Conservation (phyloP, 2,797 vertebrate species). For the Aldrovandia affinis region DNA sequence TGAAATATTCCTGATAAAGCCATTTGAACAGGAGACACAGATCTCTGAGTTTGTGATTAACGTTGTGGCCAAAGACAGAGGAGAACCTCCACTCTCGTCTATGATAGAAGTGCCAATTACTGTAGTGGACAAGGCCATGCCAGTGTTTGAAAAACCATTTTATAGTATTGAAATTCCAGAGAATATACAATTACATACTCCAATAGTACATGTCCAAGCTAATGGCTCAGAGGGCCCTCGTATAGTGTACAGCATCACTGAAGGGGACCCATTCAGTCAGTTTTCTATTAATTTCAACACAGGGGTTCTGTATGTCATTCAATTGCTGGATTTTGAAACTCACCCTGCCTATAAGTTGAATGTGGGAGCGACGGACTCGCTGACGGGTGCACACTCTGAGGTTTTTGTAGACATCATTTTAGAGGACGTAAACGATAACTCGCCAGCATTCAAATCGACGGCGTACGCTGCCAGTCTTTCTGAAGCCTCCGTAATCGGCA, state of each 20-base stretch:
- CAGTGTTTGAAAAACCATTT: slow-evolving; percentile 94
- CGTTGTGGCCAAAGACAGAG: slow-evolving; percentile 86
- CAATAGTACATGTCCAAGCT: slow-evolving; percentile 91
- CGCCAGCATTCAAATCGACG: slow-evolving; percentile 82
- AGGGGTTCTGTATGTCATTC: slow-evolving; percentile 87
- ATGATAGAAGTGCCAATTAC: slow-evolving; percentile 85
- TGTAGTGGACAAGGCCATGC: slow-evolving; percentile 93
- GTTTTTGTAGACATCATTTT: slow-evolving; percentile 95
- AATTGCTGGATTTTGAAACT: slow-evolving; percentile 91
- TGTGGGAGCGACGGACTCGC: slow-evolving; percentile 88
- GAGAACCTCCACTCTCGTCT: slow-evolving; percentile 83
- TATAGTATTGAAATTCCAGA: slow-evolving; percentile 95
- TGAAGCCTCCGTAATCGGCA: slow-evolving; percentile 88
- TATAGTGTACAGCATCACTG: slow-evolving; percentile 91
- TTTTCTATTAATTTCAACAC: slow-evolving; percentile 96
- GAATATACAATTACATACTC: slow-evolving; percentile 85
- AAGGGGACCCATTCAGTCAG: slow-evolving; percentile 94
- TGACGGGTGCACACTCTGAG: slow-evolving; percentile 88
- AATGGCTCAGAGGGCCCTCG: slow-evolving; percentile 92
- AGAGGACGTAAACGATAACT: slow-evolving; percentile 93
- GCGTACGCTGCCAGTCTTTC: slow-evolving; percentile 83
- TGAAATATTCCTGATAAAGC: slow-evolving; percentile 86
- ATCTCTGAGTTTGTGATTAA: slow-evolving; percentile 85
- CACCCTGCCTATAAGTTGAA: slow-evolving; percentile 95
- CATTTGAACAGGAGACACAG: slow-evolving; percentile 83